phyloP scores from a whole-genome alignment of 2,797 vertebrate genomes.

The Bradypus variegatus region DNA sequence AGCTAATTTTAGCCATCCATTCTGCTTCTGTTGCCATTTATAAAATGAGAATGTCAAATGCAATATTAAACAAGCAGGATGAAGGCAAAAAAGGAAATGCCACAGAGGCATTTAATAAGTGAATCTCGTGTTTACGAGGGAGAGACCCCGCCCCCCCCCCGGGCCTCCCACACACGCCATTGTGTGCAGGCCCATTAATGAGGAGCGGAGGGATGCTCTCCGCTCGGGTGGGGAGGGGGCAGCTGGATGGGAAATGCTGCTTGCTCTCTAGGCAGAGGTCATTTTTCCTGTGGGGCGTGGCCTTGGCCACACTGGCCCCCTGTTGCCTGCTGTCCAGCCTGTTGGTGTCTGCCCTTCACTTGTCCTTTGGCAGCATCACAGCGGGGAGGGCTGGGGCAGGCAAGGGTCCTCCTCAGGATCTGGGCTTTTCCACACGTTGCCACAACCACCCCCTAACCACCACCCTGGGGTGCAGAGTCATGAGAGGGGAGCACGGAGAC shows the following conservation, averaged over 20 bases:
- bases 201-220: not conserved
- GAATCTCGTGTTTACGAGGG: conserved; percentile 61
- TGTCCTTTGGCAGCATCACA: not conserved
- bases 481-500: not conserved
- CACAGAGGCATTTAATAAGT: conserved; percentile 72
- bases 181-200: not conserved
- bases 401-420: not conserved
- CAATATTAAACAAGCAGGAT: conserved; percentile 70
- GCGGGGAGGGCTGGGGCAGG: too few species aligned
- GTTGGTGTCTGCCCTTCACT: not conserved
- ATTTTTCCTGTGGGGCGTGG: not conserved
- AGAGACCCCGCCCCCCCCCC: conserved; percentile 44
- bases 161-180: not conserved
- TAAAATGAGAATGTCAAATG: conserved; percentile 77
- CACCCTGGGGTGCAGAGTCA: not conserved
- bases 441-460: fast-evolving
- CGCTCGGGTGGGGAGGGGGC: not conserved
- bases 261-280: not conserved
- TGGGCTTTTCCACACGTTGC: not conserved
- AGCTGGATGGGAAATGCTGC: not conserved
- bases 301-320: not conserved
- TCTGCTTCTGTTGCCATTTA: conserved; percentile 77
- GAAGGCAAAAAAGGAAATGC: conserved; percentile 74
- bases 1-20: conserved; percentile 77
- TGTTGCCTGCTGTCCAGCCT: not conserved